These are phyloP conservation scores for Spilosoma lubricipeda DNA, from an alignment of 2,888 invertebrate genomes.

Conservation along the genomic window DNA sequence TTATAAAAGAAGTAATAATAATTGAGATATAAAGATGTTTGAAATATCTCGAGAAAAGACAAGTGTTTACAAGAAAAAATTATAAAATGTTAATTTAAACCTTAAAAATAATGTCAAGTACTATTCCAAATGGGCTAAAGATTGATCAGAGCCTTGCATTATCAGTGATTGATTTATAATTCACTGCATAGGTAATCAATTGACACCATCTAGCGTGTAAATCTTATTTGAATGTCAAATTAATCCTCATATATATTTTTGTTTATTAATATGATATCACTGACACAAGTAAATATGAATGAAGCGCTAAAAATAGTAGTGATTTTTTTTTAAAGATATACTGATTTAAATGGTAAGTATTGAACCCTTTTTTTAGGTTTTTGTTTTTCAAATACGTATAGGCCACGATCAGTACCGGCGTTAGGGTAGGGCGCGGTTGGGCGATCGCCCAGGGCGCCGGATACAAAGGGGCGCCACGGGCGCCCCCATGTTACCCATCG, in stretches of 20 bases:
- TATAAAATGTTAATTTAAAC: no score
- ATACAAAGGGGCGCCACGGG: no score
- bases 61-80: no score
- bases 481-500: no score
- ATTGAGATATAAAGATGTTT: no score
- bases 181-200: not conserved
- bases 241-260: not conserved
- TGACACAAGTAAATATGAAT: not conserved
- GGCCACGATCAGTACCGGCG: no score
- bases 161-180: not conserved
- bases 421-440: no score
- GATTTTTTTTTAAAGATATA: not conserved
- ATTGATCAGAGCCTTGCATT: not conserved
- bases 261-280: not conserved
- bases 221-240: not conserved
- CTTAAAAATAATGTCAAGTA: not conserved
- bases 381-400: no score
- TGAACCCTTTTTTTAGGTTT: no score
- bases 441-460: no score
- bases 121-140: not conserved
- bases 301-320: not conserved
- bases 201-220: not conserved
- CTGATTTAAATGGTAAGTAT: not conserved
- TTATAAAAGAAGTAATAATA: no score
- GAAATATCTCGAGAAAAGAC: no score